Evolutionary conservation across 53 echinoderm and acorn worm species (phyloP), one percentile per base, ranked within the genome.

Genomic region (Pentamera pediparva): DNA sequence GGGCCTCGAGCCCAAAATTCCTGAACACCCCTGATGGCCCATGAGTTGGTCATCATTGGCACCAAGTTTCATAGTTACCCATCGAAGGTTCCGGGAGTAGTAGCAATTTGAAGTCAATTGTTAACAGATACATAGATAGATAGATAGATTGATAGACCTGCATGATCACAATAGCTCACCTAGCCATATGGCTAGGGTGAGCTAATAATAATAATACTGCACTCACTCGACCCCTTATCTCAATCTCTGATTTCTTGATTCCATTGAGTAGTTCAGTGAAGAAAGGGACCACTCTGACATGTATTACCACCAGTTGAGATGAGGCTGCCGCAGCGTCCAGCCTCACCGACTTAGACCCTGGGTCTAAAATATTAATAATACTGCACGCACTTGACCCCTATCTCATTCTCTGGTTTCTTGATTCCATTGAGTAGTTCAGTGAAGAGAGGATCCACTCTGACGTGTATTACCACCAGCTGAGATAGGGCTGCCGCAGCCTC

Each of bases 361-460:
- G 15, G 25, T 20, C 25, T 52, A 8, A 7, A 15, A 52, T 25
- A 11, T 52, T 52, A 52, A 52, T 52, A 1, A 11, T 5, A 21
- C 10, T 57, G 28, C 32, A 13, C 81, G 69, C 80, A 98, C 98
- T 88, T 88, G 63, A 98, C 78, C 10, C 91, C 80, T 26, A 71
- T 89, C 10, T 98, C 98, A 53, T 75, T 90, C 59, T 98, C 98
- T 36, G 71, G 80, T 72, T 98, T 98, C 91, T 98, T 98, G 75
- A 98, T 76, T 35, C 98, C 86, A 15, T 88, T 85, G 40, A 86
- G 89, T 11, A 98, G 88, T 80, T 98, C 98, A 1, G 83, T 86
- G 76, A 98, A 98, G 38, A 98, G 82, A 13, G 98, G 98, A 39
- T 98, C 98, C 3, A 98, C 98, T 76, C 92, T 88, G 70, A 86